Evolutionary conservation across 2,888 invertebrate genomes (phyloP).

Genomic region (Nipponacmea schrenckii): DNA sequence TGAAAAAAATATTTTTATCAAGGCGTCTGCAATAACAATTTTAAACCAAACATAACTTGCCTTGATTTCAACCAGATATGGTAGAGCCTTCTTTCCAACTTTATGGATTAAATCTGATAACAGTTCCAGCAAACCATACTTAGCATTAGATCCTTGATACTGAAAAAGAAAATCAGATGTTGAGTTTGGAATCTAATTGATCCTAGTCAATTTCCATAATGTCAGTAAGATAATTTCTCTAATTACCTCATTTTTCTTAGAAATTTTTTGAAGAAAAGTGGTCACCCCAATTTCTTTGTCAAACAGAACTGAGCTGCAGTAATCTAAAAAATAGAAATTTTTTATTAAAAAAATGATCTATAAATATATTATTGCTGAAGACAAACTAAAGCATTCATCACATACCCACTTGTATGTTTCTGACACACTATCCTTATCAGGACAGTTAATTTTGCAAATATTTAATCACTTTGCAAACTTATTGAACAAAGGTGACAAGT

Average conservation of each 20-base stretch:
- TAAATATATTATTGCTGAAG: too few relatives aligned
- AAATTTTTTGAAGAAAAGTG: conserved; percentile 53
- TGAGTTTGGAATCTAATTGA: too few relatives aligned
- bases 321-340: conserved; percentile 46
- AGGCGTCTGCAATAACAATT: too few relatives aligned
- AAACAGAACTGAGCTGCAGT: conserved; percentile 58
- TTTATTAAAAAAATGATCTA: conserved; percentile 12
- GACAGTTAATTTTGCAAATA: too few relatives aligned
- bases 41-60: conserved; percentile 32
- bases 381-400: too few relatives aligned
- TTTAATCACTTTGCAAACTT: too few relatives aligned
- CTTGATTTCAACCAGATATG: conserved; percentile 64
- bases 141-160: conserved; percentile 54
- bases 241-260: conserved; percentile 55
- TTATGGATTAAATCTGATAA: conserved; percentile 54
- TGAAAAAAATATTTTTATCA: too few relatives aligned
- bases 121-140: conserved; percentile 47
- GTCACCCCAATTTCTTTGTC: conserved; percentile 57
- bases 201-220: too few relatives aligned
- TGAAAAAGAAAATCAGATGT: conserved; percentile 30
- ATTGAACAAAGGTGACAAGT: too few relatives aligned
- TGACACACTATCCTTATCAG: too few relatives aligned
- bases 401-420: too few relatives aligned
- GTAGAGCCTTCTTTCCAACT: conserved; percentile 52
- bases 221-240: neutral